These are phyloP conservation scores for Epizoanthus illoricatus DNA, from an alignment of 92 coral and sea anemone genomes.

Conservation along the genomic window DNA sequence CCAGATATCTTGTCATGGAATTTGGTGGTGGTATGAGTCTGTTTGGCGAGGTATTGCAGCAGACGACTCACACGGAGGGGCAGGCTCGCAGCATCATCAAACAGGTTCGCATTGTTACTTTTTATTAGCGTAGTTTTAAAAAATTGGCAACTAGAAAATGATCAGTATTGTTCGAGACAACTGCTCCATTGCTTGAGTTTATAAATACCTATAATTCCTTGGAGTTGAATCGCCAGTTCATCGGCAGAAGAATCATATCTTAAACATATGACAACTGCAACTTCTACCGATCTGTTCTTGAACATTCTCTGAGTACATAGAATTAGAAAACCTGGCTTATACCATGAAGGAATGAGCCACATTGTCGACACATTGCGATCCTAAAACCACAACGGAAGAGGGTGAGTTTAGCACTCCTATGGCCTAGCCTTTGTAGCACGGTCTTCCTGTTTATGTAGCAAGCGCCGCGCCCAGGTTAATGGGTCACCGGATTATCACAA, in stretches of 20 bases:
- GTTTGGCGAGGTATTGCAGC: constrained; percentile 52
- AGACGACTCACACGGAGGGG: constrained; percentile 43
- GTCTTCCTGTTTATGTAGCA: too few species aligned
- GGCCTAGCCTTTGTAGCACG: too few species aligned
- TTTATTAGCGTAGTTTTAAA: background rate
- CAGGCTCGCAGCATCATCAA: constrained; percentile 49
- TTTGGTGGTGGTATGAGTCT: constrained; percentile 46
- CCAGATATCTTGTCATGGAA: constrained; percentile 55
- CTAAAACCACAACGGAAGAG: background rate
- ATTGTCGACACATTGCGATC: background rate
- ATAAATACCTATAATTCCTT: too few species aligned
- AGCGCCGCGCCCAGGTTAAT: too few species aligned
- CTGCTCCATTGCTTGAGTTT: background rate
- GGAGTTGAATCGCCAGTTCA: background rate
- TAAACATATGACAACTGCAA: background rate
- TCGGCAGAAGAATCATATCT: too few species aligned
- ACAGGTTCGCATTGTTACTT: constrained; percentile 11
- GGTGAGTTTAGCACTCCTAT: too few species aligned
- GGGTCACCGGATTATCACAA: too few species aligned
- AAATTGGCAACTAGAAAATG: background rate
- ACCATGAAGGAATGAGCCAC: background rate
- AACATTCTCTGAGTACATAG: constrained; percentile 1
- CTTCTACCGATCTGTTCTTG: background rate
- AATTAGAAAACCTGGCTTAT: background rate
- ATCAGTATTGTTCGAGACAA: background rate